These are phyloP conservation scores for Crenuchus spilurus DNA, from an alignment of 2,797 vertebrate genomes.

Conservation along the genomic window DNA sequence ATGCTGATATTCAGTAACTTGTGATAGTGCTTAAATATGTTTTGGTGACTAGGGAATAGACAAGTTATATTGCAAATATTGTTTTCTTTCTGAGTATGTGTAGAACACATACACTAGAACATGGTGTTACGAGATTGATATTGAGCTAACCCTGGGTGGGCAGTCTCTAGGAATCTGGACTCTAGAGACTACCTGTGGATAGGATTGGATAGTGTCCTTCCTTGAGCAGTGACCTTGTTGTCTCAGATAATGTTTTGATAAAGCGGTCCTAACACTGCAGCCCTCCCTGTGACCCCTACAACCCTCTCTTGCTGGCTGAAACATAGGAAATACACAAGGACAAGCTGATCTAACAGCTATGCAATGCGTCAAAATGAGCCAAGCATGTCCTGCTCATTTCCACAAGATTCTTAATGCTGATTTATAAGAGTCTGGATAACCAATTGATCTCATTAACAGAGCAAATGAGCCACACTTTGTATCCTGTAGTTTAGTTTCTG, in stretches of 20 bases:
- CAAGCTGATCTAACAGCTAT: slow-evolving; percentile 28
- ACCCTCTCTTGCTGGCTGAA: slow-evolving; percentile 28
- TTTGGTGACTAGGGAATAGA: neutral
- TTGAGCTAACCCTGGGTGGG: slow-evolving; percentile 24
- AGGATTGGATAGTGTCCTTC: slow-evolving; percentile 34
- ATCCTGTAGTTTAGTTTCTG: neutral
- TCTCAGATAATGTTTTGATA: slow-evolving; percentile 51
- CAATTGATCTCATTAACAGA: slow-evolving; percentile 9
- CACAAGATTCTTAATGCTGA: slow-evolving; percentile 9
- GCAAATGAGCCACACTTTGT: neutral
- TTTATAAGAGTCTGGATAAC: neutral
- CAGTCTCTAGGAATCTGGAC: slow-evolving; percentile 19
- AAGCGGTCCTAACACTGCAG: slow-evolving; percentile 25
- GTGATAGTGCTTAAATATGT: neutral
- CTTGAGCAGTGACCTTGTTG: slow-evolving; percentile 44
- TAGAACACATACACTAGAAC: neutral
- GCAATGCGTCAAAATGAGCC: slow-evolving; percentile 26
- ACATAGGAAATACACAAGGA: neutral
- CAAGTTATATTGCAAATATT: neutral
- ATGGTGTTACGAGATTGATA: neutral
- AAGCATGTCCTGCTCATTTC: neutral
- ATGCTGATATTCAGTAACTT: no score
- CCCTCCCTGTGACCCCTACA: slow-evolving; percentile 29
- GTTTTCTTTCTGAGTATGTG: neutral
- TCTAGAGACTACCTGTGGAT: slow-evolving; percentile 19